Percentiles rank a stretch among this genome's conserved stretches.
Evolutionary conservation across 1,140 invertebrate species (phyloP).

Genomic region (Meloidogyne hapla): DNA sequence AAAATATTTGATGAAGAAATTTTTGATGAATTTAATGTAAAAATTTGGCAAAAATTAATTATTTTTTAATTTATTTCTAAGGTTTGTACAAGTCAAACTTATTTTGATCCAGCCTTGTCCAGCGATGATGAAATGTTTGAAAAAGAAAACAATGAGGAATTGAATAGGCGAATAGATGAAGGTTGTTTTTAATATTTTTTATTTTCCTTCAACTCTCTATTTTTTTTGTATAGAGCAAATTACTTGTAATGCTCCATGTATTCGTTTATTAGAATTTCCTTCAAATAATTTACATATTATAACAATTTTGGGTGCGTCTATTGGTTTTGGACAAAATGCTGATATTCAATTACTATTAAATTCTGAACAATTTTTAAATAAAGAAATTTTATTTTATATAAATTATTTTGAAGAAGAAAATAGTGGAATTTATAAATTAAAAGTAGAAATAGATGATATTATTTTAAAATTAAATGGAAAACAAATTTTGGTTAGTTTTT

Average conservation of each 20-base stretch:
- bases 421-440: neutral
- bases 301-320: conserved; percentile 22
- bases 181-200: neutral
- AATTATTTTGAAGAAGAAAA: neutral
- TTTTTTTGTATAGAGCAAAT: conserved; percentile 7
- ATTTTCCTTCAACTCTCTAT: neutral
- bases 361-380: neutral
- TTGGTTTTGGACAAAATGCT: conserved; percentile 15
- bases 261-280: conserved; percentile 24
- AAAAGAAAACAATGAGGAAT: neutral
- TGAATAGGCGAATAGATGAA: neutral
- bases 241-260: conserved; percentile 18
- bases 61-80: neutral
- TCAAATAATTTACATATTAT: conserved; percentile 17
- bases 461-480: neutral
- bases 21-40: neutral
- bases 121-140: neutral
- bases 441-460: neutral
- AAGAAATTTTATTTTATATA: conserved; percentile 4
- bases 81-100: neutral
- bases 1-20: neutral
- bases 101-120: neutral
- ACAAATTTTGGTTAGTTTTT: conserved; percentile 2
- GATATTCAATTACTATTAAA: conserved; percentile 25
- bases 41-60: neutral